Percentiles rank a stretch among this genome's conserved stretches.
Evolutionary conservation across 2,888 invertebrate genomes (phyloP).

Genomic region (Platycheirus rosarum): DNA sequence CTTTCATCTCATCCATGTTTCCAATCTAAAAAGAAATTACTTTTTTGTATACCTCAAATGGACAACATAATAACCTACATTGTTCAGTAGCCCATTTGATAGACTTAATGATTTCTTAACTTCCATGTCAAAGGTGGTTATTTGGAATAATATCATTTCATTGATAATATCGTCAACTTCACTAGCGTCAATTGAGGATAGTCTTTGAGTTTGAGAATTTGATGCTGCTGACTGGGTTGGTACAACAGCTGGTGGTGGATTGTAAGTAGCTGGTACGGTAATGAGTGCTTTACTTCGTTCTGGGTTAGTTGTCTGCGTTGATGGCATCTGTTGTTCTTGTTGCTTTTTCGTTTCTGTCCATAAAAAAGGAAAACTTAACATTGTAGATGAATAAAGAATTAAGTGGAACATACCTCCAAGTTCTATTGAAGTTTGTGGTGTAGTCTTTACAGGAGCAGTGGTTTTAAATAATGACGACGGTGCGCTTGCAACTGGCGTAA

Average conservation of each 20-base stretch:
- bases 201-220: constrained; percentile 16
- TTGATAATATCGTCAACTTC: constrained; percentile 83
- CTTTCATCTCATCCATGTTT: constrained; percentile 84
- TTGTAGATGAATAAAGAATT: constrained; percentile 5
- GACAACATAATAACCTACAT: constrained; percentile 74
- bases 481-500: constrained; percentile 30
- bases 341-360: constrained; percentile 48
- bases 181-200: constrained; percentile 58
- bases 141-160: constrained; percentile 86
- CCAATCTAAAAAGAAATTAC: constrained; percentile 81
- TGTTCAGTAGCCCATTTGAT: constrained; percentile 82
- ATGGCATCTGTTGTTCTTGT: constrained; percentile 45
- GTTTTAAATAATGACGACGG: constrained; percentile 42
- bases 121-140: constrained; percentile 87
- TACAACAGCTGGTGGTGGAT: constrained; percentile 74
- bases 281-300: constrained; percentile 78
- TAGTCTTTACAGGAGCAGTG: constrained; percentile 25
- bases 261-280: constrained; percentile 79
- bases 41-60: neutral
- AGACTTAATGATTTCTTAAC: constrained; percentile 85
- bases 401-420: constrained; percentile 67
- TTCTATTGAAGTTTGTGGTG: constrained; percentile 14
- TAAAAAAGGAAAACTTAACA: constrained; percentile 19
- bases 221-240: constrained; percentile 14
- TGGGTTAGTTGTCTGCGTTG: constrained; percentile 34